Evolutionary conservation across 2,113 vertebrate genomes (phyloP), one percentile per base, ranked within the genome.

Genomic region (Thunnus maccoyii): DNA sequence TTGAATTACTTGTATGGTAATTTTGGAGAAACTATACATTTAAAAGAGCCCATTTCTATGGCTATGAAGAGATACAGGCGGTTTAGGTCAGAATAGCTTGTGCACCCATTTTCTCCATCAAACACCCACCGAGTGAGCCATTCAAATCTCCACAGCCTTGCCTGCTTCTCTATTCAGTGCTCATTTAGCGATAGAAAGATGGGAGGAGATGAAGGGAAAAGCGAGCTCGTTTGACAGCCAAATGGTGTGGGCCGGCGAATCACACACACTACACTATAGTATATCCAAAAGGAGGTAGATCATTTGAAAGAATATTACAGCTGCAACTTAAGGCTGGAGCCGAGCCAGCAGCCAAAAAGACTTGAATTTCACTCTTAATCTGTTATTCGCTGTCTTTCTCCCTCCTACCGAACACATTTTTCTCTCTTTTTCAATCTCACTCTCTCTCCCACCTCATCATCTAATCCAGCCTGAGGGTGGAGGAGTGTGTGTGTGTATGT

Each of bases 21-120:
- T 93, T 87, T 72, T 47, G 50, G 79, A 89, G 88, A 93, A 89
- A 91, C 91, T 82, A 93, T 93, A 94, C 91, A 94, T 94, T 93
- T 93, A 90, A 91, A 93, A 91, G 86, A 93, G 89, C 76, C 89
- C 71, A 90, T 93, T 92, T 93, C 87, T 87, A 70, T 48, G 70
- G 47, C 78, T 82, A 27, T 48, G 80, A 86, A 78, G 80, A 88
- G 90, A 93, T 94, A 90, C 4, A 7, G 80, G 74, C 30, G 56
- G 62, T 84, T 89, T 44, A 81, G 88, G 86, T 89, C 89, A 87
- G 80, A 83, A 56, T 73, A 56, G 66, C 86, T 76, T 22, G 10
- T 15, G 67, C 86, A 54, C 73, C 85, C 82, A 87, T 90, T 92
- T 90, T 83, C 54, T 77, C 87, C 87, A 89, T 90, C 90, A 91